A percentile compares a stretch with the other conserved stretches of the same genome.
Evolutionary conservation across 2,113 vertebrate genomes (phyloP).

Genomic region (Vimba vimba): DNA sequence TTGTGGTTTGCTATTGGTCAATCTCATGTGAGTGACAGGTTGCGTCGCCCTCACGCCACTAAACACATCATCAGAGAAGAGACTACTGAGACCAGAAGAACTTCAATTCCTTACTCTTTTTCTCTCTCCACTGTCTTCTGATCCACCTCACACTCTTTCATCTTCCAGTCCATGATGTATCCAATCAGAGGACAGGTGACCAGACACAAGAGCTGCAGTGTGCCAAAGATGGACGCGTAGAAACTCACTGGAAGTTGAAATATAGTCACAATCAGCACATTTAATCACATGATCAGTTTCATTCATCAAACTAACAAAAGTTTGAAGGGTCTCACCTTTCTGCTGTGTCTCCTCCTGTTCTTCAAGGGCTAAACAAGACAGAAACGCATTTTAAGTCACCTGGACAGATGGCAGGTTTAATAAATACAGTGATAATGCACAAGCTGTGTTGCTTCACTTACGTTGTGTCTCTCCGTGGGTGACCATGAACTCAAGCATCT

Average conservation of each 20-base stretch:
- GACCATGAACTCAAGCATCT: slow-evolving; percentile 88
- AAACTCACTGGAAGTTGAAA: slow-evolving; percentile 73
- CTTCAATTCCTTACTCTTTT: slow-evolving; percentile 20
- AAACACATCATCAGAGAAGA: too few species aligned
- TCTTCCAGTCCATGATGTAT: slow-evolving; percentile 91
- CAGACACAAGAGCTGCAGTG: slow-evolving; percentile 87
- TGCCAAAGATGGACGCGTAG: slow-evolving; percentile 87
- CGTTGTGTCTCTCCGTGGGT: slow-evolving; percentile 61
- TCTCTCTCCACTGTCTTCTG: slow-evolving; percentile 15
- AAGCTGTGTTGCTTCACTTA: slow-evolving; percentile 62
- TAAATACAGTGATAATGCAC: not conserved
- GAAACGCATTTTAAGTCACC: slow-evolving; percentile 29
- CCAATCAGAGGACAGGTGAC: slow-evolving; percentile 88
- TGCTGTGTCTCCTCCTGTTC: slow-evolving; percentile 47
- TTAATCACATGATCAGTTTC: not conserved
- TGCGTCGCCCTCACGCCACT: too few species aligned
- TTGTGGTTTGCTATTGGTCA: too few species aligned
- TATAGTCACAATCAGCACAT: not conserved
- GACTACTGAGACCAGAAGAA: not conserved
- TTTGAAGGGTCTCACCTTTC: slow-evolving; percentile 47
- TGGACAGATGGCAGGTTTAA: not conserved
- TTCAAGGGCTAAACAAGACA: slow-evolving; percentile 64
- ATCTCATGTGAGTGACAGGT: too few species aligned
- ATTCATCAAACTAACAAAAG: not conserved
- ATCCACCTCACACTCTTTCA: slow-evolving; percentile 75